Evolutionary conservation across 2,888 invertebrate species (phyloP).

Genomic region (Mythimna lalbum): DNA sequence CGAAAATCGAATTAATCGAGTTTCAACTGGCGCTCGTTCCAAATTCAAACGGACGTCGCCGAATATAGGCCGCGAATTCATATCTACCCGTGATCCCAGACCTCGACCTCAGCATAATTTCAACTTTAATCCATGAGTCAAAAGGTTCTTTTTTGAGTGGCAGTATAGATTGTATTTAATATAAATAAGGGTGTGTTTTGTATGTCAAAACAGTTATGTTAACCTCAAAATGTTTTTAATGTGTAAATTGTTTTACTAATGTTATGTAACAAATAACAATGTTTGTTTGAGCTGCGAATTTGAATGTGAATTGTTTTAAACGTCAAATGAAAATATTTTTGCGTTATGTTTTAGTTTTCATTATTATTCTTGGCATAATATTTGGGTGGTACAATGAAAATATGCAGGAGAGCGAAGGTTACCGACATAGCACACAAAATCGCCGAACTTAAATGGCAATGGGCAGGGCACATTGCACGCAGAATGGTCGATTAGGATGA

Average conservation of each 20-base stretch:
- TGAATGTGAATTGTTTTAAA: constrained; percentile 29
- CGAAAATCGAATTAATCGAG: constrained; percentile 77
- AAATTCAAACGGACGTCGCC: constrained; percentile 75
- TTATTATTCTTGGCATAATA: constrained; percentile 3
- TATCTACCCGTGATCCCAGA: constrained; percentile 52
- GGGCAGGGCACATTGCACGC: too few relatives aligned
- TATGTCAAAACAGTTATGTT: constrained; percentile 15
- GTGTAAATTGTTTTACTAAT: constrained; percentile 53
- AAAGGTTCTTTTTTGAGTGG: constrained; percentile 15
- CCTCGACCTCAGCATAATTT: constrained; percentile 4
- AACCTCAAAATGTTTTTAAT: constrained; percentile 42
- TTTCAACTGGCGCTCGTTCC: constrained; percentile 76
- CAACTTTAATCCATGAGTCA: background rate
- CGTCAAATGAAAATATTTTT: constrained; percentile 27
- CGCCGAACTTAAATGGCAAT: too few relatives aligned
- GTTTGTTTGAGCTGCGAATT: constrained; percentile 45
- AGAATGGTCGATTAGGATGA: too few relatives aligned
- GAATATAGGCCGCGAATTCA: constrained; percentile 75
- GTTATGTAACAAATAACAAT: constrained; percentile 33
- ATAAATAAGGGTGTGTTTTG: constrained; percentile 23
- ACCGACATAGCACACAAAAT: too few relatives aligned
- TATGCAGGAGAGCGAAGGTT: background rate
- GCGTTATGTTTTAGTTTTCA: constrained; percentile 29
- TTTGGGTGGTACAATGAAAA: constrained; percentile 6
- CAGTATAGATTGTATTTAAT: constrained; percentile 8